Conservation (phyloP, 2,113 vertebrate species). For the Tetrao urogallus region DNA sequence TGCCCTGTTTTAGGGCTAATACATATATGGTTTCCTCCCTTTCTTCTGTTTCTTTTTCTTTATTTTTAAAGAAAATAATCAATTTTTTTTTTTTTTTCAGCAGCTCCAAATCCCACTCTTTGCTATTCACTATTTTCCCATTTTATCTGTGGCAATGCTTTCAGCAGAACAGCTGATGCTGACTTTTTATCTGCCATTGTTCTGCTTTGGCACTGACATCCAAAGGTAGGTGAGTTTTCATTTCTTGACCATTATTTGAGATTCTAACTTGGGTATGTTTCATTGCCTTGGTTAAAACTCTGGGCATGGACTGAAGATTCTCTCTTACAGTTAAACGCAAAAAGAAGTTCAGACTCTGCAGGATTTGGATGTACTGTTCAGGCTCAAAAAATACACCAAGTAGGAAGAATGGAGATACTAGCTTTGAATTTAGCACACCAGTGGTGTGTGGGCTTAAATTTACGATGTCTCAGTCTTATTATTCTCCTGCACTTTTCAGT, state of each 20-base stretch:
- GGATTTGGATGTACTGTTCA: not conserved
- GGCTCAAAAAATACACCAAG: not conserved
- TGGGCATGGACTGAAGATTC: slow-evolving; percentile 13
- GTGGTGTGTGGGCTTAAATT: not conserved
- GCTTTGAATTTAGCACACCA: slow-evolving; percentile 9
- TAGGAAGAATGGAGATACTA: not conserved
- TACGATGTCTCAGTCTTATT: not conserved
- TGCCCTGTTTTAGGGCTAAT: not conserved
- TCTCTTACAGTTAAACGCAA: slow-evolving; percentile 4
- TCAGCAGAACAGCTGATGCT: slow-evolving; percentile 20
- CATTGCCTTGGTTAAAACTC: slow-evolving; percentile 44
- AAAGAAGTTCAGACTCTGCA: not conserved
- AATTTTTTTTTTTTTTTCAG: not conserved
- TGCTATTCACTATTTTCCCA: not conserved
- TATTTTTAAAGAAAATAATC: not conserved
- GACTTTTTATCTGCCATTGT: not conserved
- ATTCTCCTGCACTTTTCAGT: not conserved
- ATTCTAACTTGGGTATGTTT: not conserved
- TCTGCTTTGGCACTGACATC: slow-evolving; percentile 1
- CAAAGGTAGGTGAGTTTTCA: not conserved
- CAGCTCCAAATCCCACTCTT: not conserved
- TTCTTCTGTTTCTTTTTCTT: not conserved
- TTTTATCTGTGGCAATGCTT: not conserved
- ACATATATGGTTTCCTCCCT: not conserved
- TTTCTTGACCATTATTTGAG: slow-evolving; percentile 15